These are phyloP conservation scores for Calycopis cecrops DNA, from an alignment of 1,140 invertebrate genomes.

Conservation along the genomic window DNA sequence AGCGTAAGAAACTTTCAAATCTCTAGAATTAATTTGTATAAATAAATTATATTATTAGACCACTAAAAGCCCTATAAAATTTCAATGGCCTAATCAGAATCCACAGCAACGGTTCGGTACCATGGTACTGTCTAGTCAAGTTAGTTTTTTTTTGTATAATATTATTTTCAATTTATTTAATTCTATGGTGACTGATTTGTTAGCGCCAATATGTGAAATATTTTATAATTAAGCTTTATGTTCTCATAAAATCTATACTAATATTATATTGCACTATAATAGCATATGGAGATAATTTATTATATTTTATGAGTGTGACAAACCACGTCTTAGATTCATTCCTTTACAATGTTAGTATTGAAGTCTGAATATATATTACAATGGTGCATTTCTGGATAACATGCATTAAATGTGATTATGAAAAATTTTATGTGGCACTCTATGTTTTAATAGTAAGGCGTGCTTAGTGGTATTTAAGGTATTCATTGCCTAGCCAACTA, in stretches of 20 bases:
- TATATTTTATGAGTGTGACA: constrained; percentile 23
- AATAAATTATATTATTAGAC: constrained; percentile 11
- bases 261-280: constrained; percentile 15
- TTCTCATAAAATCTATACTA: constrained; percentile 16
- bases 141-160: constrained; percentile 64
- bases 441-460: constrained; percentile 43
- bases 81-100: constrained; percentile 11
- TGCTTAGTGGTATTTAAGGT: constrained; percentile 46
- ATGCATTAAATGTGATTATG: constrained; percentile 32
- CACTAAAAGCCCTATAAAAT: constrained; percentile 49
- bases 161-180: constrained; percentile 59
- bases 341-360: constrained; percentile 36
- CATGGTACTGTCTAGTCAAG: constrained; percentile 71
- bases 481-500: constrained; percentile 50
- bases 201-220: constrained; percentile 23
- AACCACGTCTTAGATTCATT: constrained; percentile 31
- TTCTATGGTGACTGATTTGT: constrained; percentile 54
- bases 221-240: constrained; percentile 14
- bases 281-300: constrained; percentile 13
- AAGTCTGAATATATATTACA: constrained; percentile 37
- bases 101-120: constrained; percentile 53
- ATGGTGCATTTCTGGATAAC: constrained; percentile 43
- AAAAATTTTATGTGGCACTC: constrained; percentile 37
- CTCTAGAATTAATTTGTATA: constrained; percentile 17
- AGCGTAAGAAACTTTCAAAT: constrained; percentile 12